These are phyloP conservation scores for Acanthoscelides obtectus DNA, from an alignment of 2,888 invertebrate species.

Conservation along the genomic window DNA sequence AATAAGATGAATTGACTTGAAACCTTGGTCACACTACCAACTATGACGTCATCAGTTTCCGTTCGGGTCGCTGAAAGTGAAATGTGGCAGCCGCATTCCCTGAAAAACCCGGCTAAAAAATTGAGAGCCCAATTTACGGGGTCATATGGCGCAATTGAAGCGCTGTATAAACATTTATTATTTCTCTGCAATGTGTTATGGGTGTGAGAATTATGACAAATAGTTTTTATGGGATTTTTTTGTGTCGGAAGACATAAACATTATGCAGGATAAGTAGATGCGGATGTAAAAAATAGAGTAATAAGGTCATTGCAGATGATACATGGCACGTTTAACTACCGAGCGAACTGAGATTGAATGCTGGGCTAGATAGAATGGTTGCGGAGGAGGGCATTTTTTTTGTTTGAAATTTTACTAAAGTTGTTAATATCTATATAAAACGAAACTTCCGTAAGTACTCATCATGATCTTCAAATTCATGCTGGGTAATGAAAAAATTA, in stretches of 20 bases:
- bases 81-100: neutral
- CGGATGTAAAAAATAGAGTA: neutral
- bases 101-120: neutral
- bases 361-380: too few species aligned
- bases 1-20: neutral
- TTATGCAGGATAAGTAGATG: neutral
- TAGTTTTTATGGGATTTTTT: neutral
- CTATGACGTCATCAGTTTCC: neutral
- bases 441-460: too few species aligned
- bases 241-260: neutral
- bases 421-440: too few species aligned
- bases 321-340: too few species aligned
- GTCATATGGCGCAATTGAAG: neutral
- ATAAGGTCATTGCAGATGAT: neutral
- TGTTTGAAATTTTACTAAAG: too few species aligned
- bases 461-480: too few species aligned
- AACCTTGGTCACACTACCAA: neutral
- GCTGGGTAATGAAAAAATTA: too few species aligned
- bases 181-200: neutral
- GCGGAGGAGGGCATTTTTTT: too few species aligned
- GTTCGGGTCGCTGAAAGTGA: neutral
- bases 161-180: neutral
- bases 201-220: neutral
- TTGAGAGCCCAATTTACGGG: neutral
- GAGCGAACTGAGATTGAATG: too few species aligned